Percentiles rank a stretch among this genome's conserved stretches.
These are phyloP conservation scores for Drosophila macrothrix DNA, from an alignment of 2,888 invertebrate species.

Conservation along the genomic window DNA sequence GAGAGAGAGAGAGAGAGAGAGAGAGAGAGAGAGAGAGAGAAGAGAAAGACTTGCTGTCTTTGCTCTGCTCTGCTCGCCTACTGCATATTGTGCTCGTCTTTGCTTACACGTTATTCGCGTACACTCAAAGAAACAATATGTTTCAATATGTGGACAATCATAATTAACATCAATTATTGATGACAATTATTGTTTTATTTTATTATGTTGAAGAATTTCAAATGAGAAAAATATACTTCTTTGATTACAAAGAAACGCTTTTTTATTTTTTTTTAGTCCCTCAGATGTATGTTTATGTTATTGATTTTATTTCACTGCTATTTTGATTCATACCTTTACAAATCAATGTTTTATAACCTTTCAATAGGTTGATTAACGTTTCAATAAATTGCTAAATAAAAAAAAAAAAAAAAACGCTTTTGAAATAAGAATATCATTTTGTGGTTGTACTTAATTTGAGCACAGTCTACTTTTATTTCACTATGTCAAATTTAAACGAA, in stretches of 20 bases:
- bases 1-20: conserved; percentile 10
- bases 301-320: too few species aligned
- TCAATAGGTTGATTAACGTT: too few species aligned
- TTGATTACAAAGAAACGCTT: neutral
- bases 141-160: neutral
- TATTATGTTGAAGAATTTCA: neutral
- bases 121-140: conserved; percentile 3
- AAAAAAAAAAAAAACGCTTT: neutral
- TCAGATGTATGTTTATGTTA: too few species aligned
- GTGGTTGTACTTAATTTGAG: neutral
- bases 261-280: too few species aligned
- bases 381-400: too few species aligned
- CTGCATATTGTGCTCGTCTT: conserved; percentile 23
- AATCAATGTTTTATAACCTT: too few species aligned
- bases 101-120: neutral
- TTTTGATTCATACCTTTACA: too few species aligned
- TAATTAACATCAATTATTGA: neutral
- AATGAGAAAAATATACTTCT: neutral
- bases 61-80: conserved; percentile 32
- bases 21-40: conserved; percentile 1
- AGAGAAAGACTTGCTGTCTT: conserved; percentile 1
- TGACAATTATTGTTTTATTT: neutral
- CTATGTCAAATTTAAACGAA: neutral
- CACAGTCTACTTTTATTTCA: neutral
- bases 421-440: neutral